Conservation (phyloP, 2,113 vertebrate species). For the Callipepla californica region DNA sequence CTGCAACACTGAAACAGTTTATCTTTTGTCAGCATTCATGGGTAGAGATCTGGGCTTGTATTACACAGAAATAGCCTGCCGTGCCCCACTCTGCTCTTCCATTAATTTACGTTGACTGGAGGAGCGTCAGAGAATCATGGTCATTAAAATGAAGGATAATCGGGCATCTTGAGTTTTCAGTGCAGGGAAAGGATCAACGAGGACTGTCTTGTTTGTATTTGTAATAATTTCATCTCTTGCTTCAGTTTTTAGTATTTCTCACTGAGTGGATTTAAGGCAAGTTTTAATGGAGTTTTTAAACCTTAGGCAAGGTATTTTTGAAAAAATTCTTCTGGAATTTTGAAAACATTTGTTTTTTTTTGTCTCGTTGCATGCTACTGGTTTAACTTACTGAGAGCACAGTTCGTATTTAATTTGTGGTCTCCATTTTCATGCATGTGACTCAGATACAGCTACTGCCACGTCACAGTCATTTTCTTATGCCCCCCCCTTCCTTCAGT, state of each 20-base stretch:
- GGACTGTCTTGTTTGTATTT: background rate
- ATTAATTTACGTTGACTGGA: background rate
- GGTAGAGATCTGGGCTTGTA: background rate
- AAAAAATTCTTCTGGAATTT: background rate
- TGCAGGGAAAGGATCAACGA: background rate
- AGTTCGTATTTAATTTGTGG: background rate
- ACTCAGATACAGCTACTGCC: background rate
- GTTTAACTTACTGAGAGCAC: background rate
- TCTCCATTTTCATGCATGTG: background rate
- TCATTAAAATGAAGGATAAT: background rate
- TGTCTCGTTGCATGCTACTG: background rate
- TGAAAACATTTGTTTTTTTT: background rate
- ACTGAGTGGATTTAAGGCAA: background rate
- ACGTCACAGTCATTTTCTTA: background rate
- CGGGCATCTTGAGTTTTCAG: background rate
- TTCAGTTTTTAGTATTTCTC: background rate
- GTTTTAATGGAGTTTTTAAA: background rate
- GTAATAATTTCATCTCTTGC: background rate
- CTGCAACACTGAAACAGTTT: background rate
- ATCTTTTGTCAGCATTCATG: constrained; percentile 6
- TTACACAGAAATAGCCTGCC: background rate
- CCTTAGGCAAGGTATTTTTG: background rate
- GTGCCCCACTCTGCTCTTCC: background rate
- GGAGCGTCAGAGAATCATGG: background rate
- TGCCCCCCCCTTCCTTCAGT: background rate